Base-by-base conservation (phyloP, 2,888 invertebrate genomes). In the Eupsilia transversa region DNA sequence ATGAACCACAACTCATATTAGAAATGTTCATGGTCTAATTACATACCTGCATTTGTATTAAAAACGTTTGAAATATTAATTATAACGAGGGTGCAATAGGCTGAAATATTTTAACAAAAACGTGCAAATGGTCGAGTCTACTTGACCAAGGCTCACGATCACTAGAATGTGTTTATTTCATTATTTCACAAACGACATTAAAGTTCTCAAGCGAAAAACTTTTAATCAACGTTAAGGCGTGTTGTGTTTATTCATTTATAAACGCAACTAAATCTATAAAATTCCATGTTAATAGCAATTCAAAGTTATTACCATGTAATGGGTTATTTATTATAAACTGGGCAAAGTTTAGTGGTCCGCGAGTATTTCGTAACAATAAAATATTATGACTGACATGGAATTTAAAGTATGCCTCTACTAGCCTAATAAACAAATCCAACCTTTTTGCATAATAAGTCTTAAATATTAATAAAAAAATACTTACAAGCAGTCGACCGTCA, bases 21-120 rank as follows among this genome's bases (percentile, higher is more conserved):
- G 72, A 77, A 86, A 88, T 80, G 82, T 77, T 85, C 80, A 85
- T 86, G 86, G 81, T 87, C 86, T 84, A 85, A 87, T 87, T 87
- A 86, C 78, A 85, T 77, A 74, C 52, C 41, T 75, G 68, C 69
- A 77, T 78, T 79, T 71, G 64, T 84, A 69, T 84, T 82, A 74
- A 57, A 80, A 74, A 74, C 72, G 64, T 70, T 78, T 74, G 78
- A 76, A 79, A 86, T 81, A 72, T 78, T 75, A 74, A 68, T 83
- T 81, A 78, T 60, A 76, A 78, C 60, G 68, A 77, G 78, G 59
- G 74, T 79, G 77, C 64, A 80, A 83, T 77, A 75, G 38, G 54
- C 71, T 68, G 67, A 79, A 81, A 82, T 72, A 67, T 72, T 74
- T 49, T 64, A 71, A 79, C 57, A 64, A 79, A 80, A 80, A 65